These are phyloP conservation scores for Plagodis dolabraria DNA, from an alignment of 2,888 invertebrate species.

Conservation along the genomic window DNA sequence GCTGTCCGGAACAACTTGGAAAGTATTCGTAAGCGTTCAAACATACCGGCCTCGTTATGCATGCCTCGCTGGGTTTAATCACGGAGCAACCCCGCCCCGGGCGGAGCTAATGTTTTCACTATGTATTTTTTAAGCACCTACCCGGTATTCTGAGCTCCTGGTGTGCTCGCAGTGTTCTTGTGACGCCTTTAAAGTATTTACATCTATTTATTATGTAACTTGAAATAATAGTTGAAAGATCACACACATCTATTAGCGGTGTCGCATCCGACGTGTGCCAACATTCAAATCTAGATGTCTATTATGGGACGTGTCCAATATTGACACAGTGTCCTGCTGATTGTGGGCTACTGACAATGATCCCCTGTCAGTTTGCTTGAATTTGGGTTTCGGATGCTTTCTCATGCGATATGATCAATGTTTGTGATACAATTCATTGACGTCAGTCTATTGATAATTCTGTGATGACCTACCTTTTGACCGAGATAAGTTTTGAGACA, in stretches of 20 bases:
- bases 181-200: constrained; percentile 14
- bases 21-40: constrained; percentile 81
- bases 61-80: constrained; percentile 82
- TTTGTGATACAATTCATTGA: constrained; percentile 28
- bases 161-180: constrained; percentile 45
- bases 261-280: constrained; percentile 61
- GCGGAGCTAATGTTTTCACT: constrained; percentile 78
- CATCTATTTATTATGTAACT: constrained; percentile 41
- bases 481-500: constrained; percentile 48
- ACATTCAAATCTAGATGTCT: constrained; percentile 64
- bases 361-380: constrained; percentile 71
- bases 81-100: constrained; percentile 70
- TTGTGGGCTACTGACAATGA: constrained; percentile 66
- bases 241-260: constrained; percentile 64
- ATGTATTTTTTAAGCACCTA: constrained; percentile 79
- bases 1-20: constrained; percentile 71
- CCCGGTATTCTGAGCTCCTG: constrained; percentile 47
- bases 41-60: constrained; percentile 80
- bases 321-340: constrained; percentile 75
- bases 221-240: constrained; percentile 61
- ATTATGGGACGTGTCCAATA: constrained; percentile 73
- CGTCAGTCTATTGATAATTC: constrained; percentile 27
- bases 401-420: constrained; percentile 47
- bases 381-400: constrained; percentile 59
- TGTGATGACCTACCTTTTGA: constrained; percentile 30